phyloP scores from a whole-genome alignment of 1,140 invertebrate genomes.

The Armadillidium nasatum region DNA sequence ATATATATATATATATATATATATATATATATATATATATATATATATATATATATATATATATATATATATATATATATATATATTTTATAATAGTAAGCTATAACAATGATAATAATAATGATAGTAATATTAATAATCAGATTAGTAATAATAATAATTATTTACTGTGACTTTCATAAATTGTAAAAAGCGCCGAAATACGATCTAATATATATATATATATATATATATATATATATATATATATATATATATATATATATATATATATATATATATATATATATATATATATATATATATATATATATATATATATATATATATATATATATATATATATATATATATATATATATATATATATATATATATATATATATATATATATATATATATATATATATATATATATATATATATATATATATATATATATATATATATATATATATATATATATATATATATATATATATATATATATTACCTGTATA shows the following conservation, averaged over 20 bases:
- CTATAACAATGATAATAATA: too few species aligned
- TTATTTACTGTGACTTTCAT: too few species aligned
- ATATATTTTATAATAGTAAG: not conserved
- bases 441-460: constrained; percentile 13
- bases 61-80: constrained; percentile 4
- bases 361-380: not conserved
- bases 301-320: constrained; percentile 12
- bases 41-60: constrained; percentile 3
- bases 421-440: constrained; percentile 12
- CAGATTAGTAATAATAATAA: too few species aligned
- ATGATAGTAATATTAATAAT: too few species aligned
- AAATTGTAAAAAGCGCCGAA: too few species aligned
- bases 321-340: constrained; percentile 6
- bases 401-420: not conserved
- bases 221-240: not conserved
- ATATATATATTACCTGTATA: too few species aligned
- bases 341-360: not conserved
- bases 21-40: not conserved
- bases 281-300: not conserved
- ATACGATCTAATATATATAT: not conserved
- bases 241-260: constrained; percentile 11
- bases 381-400: not conserved
- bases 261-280: not conserved
- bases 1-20: not conserved
- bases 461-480: not conserved